A percentile compares a stretch with the other conserved stretches of the same genome.
phyloP scores from a whole-genome alignment of 2,113 vertebrate species.

The Lontra canadensis region DNA sequence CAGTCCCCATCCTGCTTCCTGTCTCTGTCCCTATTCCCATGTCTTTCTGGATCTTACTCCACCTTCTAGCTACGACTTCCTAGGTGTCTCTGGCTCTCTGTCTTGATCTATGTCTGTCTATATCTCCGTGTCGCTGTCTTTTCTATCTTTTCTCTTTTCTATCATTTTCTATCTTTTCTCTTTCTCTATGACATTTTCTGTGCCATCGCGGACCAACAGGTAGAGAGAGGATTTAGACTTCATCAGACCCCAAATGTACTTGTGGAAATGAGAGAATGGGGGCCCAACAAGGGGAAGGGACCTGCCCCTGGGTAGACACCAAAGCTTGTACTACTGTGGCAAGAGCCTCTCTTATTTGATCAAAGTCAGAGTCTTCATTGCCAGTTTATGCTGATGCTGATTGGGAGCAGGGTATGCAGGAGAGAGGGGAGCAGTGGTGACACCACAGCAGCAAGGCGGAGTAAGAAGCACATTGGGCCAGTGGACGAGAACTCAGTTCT shows the following conservation, averaged over 20 bases:
- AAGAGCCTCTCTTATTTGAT: background rate
- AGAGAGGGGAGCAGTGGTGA: background rate
- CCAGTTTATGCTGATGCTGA: no score
- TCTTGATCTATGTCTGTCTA: background rate
- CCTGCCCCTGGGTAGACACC: background rate
- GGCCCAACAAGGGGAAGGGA: background rate
- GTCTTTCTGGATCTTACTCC: conserved; percentile 19
- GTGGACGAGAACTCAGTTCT: background rate
- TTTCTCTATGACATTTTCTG: background rate
- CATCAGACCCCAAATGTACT: background rate
- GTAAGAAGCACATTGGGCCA: background rate
- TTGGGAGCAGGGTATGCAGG: background rate
- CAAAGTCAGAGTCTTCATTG: background rate
- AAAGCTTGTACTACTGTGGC: rapidly evolving
- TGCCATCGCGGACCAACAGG: background rate
- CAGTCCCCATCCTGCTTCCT: background rate
- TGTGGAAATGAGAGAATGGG: background rate
- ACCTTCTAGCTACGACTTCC: background rate
- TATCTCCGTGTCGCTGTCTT: background rate
- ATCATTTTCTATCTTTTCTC: background rate
- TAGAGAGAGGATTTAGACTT: background rate
- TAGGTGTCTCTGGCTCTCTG: background rate
- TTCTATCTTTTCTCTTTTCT: background rate
- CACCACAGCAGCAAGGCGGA: background rate
- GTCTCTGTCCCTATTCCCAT: background rate